Conservation (phyloP, 2,113 vertebrate species). For the Deroptyus accipitrinus region DNA sequence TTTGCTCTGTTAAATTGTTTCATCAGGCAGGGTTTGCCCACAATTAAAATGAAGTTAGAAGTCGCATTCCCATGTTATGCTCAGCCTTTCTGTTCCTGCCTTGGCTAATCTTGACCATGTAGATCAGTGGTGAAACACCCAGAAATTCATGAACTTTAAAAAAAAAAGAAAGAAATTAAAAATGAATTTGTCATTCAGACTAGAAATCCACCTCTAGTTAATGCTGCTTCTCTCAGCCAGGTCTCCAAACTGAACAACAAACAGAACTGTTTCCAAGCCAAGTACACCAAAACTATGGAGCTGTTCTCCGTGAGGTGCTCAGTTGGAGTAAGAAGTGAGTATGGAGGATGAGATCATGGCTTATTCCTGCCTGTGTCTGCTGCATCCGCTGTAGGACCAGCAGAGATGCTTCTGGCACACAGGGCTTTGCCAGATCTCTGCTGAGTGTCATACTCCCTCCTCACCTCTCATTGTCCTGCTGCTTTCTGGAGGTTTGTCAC, state of each 20-base stretch:
- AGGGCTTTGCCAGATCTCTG: neutral
- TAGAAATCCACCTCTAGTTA: neutral
- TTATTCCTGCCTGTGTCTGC: accelerated
- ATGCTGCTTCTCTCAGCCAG: neutral
- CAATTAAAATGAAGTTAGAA: neutral
- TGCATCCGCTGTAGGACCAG: neutral
- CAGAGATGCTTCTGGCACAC: accelerated
- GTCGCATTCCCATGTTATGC: neutral
- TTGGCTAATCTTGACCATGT: neutral
- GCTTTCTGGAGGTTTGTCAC: neutral
- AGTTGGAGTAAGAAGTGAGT: neutral
- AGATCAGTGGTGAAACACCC: neutral
- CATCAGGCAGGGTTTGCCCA: neutral
- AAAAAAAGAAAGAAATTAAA: no score
- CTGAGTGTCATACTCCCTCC: accelerated
- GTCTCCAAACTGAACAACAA: neutral
- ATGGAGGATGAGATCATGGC: accelerated
- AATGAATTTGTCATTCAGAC: neutral
- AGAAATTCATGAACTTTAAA: neutral
- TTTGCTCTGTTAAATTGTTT: neutral
- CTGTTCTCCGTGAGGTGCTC: neutral
- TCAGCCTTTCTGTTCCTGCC: neutral
- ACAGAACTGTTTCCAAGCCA: neutral
- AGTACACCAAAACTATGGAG: neutral
- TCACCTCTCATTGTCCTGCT: no score